A percentile compares a stretch with the other conserved stretches of the same genome.
These are phyloP conservation scores for Bubalus kerabau DNA, from an alignment of 2,113 vertebrate species.

Conservation along the genomic window DNA sequence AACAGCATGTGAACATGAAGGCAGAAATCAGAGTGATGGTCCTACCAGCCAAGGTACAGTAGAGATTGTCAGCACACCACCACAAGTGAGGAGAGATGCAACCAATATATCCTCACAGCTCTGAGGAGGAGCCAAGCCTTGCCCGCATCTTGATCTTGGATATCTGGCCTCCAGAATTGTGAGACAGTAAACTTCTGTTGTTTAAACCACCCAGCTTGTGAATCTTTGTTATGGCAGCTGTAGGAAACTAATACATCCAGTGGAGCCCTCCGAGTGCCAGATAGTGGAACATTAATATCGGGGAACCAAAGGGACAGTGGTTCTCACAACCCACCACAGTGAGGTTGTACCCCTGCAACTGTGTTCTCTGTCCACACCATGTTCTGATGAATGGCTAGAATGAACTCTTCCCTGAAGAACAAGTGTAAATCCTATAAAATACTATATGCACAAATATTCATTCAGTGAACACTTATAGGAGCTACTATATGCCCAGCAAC, in stretches of 20 bases:
- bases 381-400: neutral
- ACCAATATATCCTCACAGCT: neutral
- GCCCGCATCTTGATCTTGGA: neutral
- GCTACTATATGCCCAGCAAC: neutral
- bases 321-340: neutral
- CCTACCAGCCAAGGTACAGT: neutral
- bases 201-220: neutral
- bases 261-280: neutral
- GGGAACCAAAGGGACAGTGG: neutral
- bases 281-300: neutral
- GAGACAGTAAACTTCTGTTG: neutral
- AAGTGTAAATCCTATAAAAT: neutral
- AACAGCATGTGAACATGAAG: neutral
- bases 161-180: neutral
- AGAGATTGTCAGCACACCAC: neutral
- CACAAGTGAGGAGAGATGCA: neutral
- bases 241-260: neutral
- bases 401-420: neutral
- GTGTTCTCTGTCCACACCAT: neutral
- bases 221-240: neutral
- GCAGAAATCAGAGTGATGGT: neutral
- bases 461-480: neutral
- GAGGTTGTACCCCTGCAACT: neutral
- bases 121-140: neutral
- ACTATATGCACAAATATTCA: neutral